These are phyloP conservation scores for Chloroclystis v-ata DNA, from an alignment of 2,888 invertebrate genomes.

Conservation along the genomic window DNA sequence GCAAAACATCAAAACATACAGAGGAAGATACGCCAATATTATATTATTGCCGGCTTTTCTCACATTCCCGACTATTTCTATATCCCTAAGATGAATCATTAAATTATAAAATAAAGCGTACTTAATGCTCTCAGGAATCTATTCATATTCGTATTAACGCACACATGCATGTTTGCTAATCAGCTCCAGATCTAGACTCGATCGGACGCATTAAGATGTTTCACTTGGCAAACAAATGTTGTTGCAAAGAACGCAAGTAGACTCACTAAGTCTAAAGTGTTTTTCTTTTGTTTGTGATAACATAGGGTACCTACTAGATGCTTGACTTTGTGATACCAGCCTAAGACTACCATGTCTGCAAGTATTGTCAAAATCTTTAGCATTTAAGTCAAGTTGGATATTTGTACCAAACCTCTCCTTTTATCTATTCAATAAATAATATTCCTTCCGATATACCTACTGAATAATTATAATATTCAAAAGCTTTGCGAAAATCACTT, in stretches of 20 bases:
- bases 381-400: no score
- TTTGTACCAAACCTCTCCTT: no score
- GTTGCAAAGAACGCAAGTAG: no score
- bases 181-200: slow-evolving; percentile 69
- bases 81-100: slow-evolving; percentile 78
- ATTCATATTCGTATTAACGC: slow-evolving; percentile 64
- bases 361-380: no score
- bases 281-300: no score
- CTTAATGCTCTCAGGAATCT: slow-evolving; percentile 71
- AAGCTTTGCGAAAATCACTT: not conserved
- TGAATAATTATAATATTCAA: no score
- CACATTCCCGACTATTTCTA: slow-evolving; percentile 76
- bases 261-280: no score
- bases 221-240: not conserved
- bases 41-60: slow-evolving; percentile 77
- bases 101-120: slow-evolving; percentile 78
- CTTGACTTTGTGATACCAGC: no score
- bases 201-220: slow-evolving; percentile 40
- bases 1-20: slow-evolving; percentile 74
- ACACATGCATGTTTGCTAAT: slow-evolving; percentile 66
- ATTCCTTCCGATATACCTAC: no score
- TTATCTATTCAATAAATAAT: no score
- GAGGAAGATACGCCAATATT: slow-evolving; percentile 75
- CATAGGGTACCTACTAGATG: no score
- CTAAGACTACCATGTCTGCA: no score